Base-by-base conservation (phyloP, 2,888 invertebrate genomes). In the Ectemnius cavifrons region DNA sequence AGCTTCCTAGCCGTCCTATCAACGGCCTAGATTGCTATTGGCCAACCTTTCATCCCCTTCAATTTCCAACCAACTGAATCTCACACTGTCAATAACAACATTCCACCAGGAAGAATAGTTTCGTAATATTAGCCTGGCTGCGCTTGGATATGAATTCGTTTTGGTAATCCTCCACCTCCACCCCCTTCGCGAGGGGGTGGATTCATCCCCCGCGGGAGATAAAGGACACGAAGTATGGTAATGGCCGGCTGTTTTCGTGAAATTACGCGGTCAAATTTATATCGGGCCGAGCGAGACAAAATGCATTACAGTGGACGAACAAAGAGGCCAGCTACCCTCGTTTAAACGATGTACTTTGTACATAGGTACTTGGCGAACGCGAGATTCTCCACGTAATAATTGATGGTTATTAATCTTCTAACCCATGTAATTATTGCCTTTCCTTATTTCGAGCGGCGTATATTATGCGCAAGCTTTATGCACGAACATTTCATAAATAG, bases 271-370 rank as follows among this genome's bases (percentile, higher is more conserved):
- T 61, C 20, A 59, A 65, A 62, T 75, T 67, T 65, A 68, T 65
- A 63, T 60, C 46, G 45, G 67, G 27, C 60, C 46, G 23, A 71
- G 64, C 67, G 59, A 58, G 67, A 68, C 75, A 57, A 65, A 75
- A 71, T 71, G 64, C 75, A 75, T 77, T 75, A 75, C 65, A 77
- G 75, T 71, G 75, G 56, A 58, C 65, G 68, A 68, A 71, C 64
- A 77, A 71, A 77, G 71, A 58, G 61, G 28, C 20, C 37, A 13
- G 18, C 63, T 60, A 23, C 63, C 20, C 68, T 71, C 65, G 46
- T 71, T 75, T 75, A 75, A 77, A 75, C 75, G 75, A 75, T 75
- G 71, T 68, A 65, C 62, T 77, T 65, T 77, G 67, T 11, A 71
- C 62, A 71, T 65, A 27, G 23, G 67, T 52, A 71, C 67, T 67